Evolutionary conservation across 2,888 invertebrate genomes (phyloP).

Genomic region (Automeris io): DNA sequence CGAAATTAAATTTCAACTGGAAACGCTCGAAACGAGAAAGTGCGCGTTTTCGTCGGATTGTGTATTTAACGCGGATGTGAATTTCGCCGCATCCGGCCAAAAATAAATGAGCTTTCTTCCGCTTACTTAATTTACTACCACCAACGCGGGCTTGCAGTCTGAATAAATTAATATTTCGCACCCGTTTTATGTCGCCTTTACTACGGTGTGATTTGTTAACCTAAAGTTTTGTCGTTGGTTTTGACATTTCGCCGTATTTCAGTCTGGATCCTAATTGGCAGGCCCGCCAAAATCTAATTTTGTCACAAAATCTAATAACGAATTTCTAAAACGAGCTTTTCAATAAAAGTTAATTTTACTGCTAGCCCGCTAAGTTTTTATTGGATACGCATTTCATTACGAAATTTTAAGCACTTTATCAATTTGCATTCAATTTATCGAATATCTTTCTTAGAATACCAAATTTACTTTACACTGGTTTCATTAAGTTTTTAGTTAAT

Average conservation of each 20-base stretch:
- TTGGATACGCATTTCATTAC: too few species aligned
- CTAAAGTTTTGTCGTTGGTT: constrained; percentile 31
- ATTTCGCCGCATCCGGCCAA: constrained; percentile 73
- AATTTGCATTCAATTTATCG: too few species aligned
- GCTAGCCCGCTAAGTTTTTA: too few species aligned
- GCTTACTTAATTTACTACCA: constrained; percentile 72
- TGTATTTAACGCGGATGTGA: constrained; percentile 75
- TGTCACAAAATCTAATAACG: background rate
- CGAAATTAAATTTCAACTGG: constrained; percentile 70
- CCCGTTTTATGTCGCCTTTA: constrained; percentile 52
- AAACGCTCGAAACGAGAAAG: constrained; percentile 63
- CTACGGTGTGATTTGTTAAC: constrained; percentile 56
- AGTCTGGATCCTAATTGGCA: background rate
- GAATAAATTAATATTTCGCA: constrained; percentile 70
- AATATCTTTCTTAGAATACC: too few species aligned
- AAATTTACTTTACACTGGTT: too few species aligned
- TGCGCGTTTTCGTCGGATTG: constrained; percentile 56
- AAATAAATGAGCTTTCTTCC: constrained; percentile 76
- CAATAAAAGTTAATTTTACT: background rate
- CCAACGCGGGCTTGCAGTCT: constrained; percentile 52
- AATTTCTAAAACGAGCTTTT: background rate
- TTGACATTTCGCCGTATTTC: constrained; percentile 7
- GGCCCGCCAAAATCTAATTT: background rate
- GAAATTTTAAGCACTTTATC: too few species aligned
- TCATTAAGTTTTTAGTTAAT: too few species aligned